Percentiles rank a stretch among this genome's conserved stretches.
Conservation (phyloP, 2,797 vertebrate species). For the Aulostomus chinensis region DNA sequence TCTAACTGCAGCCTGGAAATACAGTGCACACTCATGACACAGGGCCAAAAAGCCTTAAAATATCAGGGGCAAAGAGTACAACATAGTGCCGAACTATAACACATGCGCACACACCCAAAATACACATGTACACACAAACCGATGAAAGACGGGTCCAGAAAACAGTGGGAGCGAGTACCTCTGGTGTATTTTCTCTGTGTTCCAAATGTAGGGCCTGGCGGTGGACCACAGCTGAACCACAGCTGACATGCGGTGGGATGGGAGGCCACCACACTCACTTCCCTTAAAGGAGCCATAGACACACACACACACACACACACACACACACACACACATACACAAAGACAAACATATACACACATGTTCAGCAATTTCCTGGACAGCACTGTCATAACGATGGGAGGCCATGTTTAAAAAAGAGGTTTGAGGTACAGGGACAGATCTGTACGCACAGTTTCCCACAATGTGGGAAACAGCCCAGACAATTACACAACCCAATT, state of each 20-base stretch:
- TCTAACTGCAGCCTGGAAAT: conserved; percentile 71
- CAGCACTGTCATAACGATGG: conserved; percentile 63
- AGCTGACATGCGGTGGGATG: conserved; percentile 73
- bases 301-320: conserved; percentile 48
- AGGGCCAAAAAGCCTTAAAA: conserved; percentile 70
- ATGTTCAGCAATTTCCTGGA: conserved; percentile 69
- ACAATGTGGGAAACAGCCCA: conserved; percentile 61
- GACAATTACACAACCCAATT: conserved; percentile 78
- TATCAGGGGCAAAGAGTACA: conserved; percentile 72
- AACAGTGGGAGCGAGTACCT: conserved; percentile 64
- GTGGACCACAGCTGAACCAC: conserved; percentile 76
- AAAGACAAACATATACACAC: conserved; percentile 36
- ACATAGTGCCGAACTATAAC: conserved; percentile 44
- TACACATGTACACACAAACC: conserved; percentile 59
- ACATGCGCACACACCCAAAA: conserved; percentile 43
- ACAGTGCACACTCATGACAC: conserved; percentile 59
- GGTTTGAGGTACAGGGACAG: conserved; percentile 71
- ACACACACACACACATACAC: conserved; percentile 2
- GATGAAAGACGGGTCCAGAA: conserved; percentile 70
- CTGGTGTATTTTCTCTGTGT: conserved; percentile 69
- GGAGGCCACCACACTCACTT: conserved; percentile 72
- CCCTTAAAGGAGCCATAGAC: conserved; percentile 67
- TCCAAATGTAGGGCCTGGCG: conserved; percentile 76
- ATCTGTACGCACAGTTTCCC: conserved; percentile 67
- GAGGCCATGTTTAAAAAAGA: conserved; percentile 72